phyloP scores from a whole-genome alignment of 2,888 invertebrate genomes.

The Augiades crinisus region DNA sequence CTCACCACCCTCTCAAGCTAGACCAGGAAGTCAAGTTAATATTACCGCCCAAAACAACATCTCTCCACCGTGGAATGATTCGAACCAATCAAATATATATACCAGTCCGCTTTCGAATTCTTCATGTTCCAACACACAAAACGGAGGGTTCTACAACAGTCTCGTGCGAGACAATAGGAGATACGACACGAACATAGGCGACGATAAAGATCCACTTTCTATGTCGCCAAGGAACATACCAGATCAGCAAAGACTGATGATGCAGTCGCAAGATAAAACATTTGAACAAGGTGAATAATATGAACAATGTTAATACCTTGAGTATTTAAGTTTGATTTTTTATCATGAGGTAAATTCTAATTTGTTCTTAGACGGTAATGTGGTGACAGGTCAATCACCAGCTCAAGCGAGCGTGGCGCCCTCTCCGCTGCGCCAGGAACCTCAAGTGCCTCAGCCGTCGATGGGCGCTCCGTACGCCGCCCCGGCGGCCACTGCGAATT shows the following conservation, averaged over 20 bases:
- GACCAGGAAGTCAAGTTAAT: slow-evolving; percentile 69
- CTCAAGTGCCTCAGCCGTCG: slow-evolving; percentile 74
- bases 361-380: slow-evolving; percentile 60
- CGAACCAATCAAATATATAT: slow-evolving; percentile 65
- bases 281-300: slow-evolving; percentile 63
- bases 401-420: slow-evolving; percentile 84
- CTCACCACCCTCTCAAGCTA: slow-evolving; percentile 80
- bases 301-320: background rate
- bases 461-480: slow-evolving; percentile 72
- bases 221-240: slow-evolving; percentile 66
- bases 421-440: slow-evolving; percentile 74
- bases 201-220: slow-evolving; percentile 73
- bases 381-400: slow-evolving; percentile 80
- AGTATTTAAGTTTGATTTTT: background rate
- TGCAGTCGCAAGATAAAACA: slow-evolving; percentile 63
- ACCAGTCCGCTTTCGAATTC: slow-evolving; percentile 61
- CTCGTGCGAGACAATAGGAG: slow-evolving; percentile 63
- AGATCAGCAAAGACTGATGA: slow-evolving; percentile 57
- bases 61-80: slow-evolving; percentile 70
- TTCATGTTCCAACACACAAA: slow-evolving; percentile 65
- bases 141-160: slow-evolving; percentile 74
- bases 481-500: slow-evolving; percentile 39
- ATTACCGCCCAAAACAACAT: slow-evolving; percentile 73
- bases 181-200: slow-evolving; percentile 62
- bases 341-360: background rate